Percentiles rank a stretch among this genome's conserved stretches.
Evolutionary conservation across 2,888 invertebrate species (phyloP).

Genomic region (Philereme vetulata): DNA sequence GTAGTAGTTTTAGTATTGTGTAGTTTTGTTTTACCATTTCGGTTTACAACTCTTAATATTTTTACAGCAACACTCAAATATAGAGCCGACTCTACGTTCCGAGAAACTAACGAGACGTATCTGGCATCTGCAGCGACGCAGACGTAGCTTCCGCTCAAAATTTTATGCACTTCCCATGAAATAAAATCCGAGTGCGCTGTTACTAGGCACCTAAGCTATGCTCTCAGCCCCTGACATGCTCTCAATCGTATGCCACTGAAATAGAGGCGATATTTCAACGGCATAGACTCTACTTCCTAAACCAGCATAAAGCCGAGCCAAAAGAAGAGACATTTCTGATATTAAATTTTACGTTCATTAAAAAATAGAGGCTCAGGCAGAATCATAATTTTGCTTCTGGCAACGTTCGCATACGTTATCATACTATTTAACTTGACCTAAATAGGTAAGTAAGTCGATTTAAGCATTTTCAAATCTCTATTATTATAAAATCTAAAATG

Average conservation of each 20-base stretch:
- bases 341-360: slow-evolving; percentile 12
- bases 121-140: slow-evolving; percentile 33
- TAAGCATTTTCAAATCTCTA: no score
- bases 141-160: slow-evolving; percentile 42
- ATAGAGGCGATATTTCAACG: slow-evolving; percentile 19
- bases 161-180: slow-evolving; percentile 39
- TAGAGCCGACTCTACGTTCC: slow-evolving; percentile 11
- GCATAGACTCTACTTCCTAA: slow-evolving; percentile 1
- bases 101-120: slow-evolving; percentile 33
- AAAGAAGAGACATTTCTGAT: slow-evolving; percentile 11
- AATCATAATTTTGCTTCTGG: not conserved
- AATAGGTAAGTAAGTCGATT: no score
- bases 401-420: not conserved
- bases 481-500: no score
- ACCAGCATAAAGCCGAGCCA: not conserved
- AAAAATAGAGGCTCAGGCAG: slow-evolving; percentile 2
- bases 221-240: not conserved
- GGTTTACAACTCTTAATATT: not conserved
- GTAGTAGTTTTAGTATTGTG: no score
- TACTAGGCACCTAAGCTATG: slow-evolving; percentile 14
- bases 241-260: slow-evolving; percentile 6
- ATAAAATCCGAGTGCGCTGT: slow-evolving; percentile 35
- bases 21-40: no score
- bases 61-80: not conserved
- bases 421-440: no score